Base-by-base conservation (phyloP, 2,113 vertebrate genomes). In the Saccopteryx bilineata region DNA sequence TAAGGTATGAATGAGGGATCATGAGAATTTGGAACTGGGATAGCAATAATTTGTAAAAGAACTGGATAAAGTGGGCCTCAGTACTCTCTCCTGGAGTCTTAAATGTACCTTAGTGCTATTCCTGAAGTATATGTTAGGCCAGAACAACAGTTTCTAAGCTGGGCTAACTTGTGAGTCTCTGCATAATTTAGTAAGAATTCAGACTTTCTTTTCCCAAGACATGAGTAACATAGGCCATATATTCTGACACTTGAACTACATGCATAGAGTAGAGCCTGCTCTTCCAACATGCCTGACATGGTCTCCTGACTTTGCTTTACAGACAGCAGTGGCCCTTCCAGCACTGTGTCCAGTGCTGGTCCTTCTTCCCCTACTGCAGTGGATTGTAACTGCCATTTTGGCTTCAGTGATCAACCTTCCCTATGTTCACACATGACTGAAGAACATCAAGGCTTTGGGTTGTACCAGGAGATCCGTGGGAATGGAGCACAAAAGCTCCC, bases 301-400 rank as follows among this genome's bases (percentile, higher is more conserved):
- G 63, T 93, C 76, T 93, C 48, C 83, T 93, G 90, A 75, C 52
- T 96, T 96, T 96, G 33, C 76, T 97, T 98, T 98, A 95, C 99
- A 99, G 99, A 99, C 96, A 99, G 99, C 99, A 99, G 99, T 61
- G 99, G 99, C 78, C 99, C 99, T 2, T 99, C 99, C 95, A 99
- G 99, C 94, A 99, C 99, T 0, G 99, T 99, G 89, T 99, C 99
- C 96, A 99, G 99, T 54, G 99, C 99, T 18, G 99, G 99, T 5
- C 99, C 99, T 0, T 99, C 99, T 5, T 99, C 99, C 19, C 99
- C 99, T 87, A 99, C 99, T 63, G 98, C 99, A 9, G 98, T 98
- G 13, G 99, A 99, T 97, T 99, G 98, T 39, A 99, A 98, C 3
- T 97, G 99, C 46, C 99, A 98, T 82, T 99, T 99, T 98, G 99